A percentile compares a stretch with the other conserved stretches of the same genome.
Evolutionary conservation across 2,113 vertebrate species (phyloP).

Genomic region (Coryphaenoides rupestris): DNA sequence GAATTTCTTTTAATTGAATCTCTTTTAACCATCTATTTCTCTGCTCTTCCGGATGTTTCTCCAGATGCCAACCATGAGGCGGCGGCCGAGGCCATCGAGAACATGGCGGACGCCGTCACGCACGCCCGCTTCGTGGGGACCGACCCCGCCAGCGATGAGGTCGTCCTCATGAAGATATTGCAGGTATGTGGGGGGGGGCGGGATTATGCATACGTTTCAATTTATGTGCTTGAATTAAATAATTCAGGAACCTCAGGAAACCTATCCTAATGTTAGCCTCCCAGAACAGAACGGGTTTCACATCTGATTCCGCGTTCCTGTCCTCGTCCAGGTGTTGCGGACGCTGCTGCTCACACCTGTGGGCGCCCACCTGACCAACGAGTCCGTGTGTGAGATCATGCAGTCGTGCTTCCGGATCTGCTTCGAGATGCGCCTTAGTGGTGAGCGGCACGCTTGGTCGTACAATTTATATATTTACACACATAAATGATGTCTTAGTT

Average conservation of each 20-base stretch:
- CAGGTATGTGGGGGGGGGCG: no score
- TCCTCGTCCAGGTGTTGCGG: constrained; percentile 82
- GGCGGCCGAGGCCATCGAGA: constrained; percentile 95
- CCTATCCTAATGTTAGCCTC: no score
- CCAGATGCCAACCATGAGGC: constrained; percentile 91
- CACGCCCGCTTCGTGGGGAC: constrained; percentile 97
- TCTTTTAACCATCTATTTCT: no score
- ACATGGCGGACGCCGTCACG: constrained; percentile 98
- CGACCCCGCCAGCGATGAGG: constrained; percentile 96
- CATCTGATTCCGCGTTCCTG: not conserved
- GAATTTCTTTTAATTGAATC: no score
- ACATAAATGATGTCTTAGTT: no score
- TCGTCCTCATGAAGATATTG: constrained; percentile 98
- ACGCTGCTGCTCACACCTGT: constrained; percentile 95
- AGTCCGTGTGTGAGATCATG: constrained; percentile 98
- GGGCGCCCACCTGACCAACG: constrained; percentile 95
- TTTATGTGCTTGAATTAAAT: no score
- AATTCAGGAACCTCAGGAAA: no score
- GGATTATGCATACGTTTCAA: no score
- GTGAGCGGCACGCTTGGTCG: constrained; percentile 80
- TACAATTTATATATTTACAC: no score
- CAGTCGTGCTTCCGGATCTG: constrained; percentile 99
- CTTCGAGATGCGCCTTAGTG: constrained; percentile 97
- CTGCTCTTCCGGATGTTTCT: not conserved
- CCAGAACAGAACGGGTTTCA: no score